Evolutionary conservation across 2,888 invertebrate genomes (phyloP).

Genomic region (Caenorhabditis sulstoni): DNA sequence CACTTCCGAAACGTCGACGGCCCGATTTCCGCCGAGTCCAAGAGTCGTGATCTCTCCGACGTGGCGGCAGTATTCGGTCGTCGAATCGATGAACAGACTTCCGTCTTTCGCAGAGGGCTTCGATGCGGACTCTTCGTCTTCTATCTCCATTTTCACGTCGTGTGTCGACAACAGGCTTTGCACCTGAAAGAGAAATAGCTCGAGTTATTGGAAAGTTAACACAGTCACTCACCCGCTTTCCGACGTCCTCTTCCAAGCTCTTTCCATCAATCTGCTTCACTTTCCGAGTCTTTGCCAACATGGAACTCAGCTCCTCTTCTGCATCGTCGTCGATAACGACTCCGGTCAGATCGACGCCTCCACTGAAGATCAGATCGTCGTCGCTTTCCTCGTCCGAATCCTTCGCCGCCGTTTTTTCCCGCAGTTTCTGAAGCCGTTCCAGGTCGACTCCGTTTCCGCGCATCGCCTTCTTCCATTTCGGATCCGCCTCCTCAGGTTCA

Average conservation of each 20-base stretch:
- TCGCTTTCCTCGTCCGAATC: slow-evolving; percentile 69
- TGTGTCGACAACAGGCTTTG: slow-evolving; percentile 50
- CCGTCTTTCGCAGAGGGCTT: slow-evolving; percentile 44
- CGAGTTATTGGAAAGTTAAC: no score
- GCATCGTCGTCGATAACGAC: slow-evolving; percentile 79
- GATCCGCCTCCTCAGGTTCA: slow-evolving; percentile 25
- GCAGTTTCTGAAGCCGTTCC: slow-evolving; percentile 61
- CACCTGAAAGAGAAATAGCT: no score
- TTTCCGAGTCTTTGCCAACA: slow-evolving; percentile 72
- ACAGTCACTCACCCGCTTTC: no score
- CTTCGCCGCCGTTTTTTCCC: slow-evolving; percentile 1
- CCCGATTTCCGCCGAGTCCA: slow-evolving; percentile 78
- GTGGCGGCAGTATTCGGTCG: slow-evolving; percentile 79
- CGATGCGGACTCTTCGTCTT: slow-evolving; percentile 64
- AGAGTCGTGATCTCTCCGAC: slow-evolving; percentile 73
- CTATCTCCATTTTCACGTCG: slow-evolving; percentile 67
- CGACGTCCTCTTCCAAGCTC: slow-evolving; percentile 53
- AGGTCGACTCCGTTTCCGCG: slow-evolving; percentile 65
- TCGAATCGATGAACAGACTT: slow-evolving; percentile 76
- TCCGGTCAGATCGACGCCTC: slow-evolving; percentile 70
- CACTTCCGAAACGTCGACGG: slow-evolving; percentile 68
- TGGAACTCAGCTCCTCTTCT: slow-evolving; percentile 74
- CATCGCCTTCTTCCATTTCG: slow-evolving; percentile 61
- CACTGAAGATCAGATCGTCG: slow-evolving; percentile 64
- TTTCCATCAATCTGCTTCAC: slow-evolving; percentile 60